A percentile compares a stretch with the other conserved stretches of the same genome.
These are phyloP conservation scores for Galemys pyrenaicus DNA, from an alignment of 2,113 vertebrate genomes.

Conservation along the genomic window DNA sequence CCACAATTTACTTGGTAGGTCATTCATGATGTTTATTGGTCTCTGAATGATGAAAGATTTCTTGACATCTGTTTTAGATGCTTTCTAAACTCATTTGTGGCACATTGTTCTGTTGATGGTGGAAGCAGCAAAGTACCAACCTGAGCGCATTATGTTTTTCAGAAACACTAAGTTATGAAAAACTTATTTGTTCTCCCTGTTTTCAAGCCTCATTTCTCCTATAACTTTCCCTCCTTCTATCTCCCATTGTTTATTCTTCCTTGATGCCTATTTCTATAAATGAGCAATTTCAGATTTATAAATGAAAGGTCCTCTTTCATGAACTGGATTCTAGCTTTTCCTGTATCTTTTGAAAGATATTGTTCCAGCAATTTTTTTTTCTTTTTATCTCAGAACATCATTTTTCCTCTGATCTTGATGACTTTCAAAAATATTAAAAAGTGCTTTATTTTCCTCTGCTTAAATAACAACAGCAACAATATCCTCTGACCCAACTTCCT, in stretches of 20 bases:
- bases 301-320: neutral
- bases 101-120: neutral
- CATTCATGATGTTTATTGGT: conserved; percentile 60
- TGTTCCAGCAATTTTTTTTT: neutral
- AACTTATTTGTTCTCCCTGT: neutral
- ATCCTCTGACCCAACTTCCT: neutral
- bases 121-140: conserved; percentile 24
- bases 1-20: neutral
- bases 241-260: neutral
- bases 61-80: conserved; percentile 64
- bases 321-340: neutral
- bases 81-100: conserved; percentile 65
- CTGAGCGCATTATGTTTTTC: conserved; percentile 20
- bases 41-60: conserved; percentile 55
- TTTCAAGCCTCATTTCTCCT: neutral
- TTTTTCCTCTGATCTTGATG: neutral
- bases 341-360: neutral
- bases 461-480: neutral
- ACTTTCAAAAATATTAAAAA: neutral
- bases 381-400: neutral
- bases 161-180: conserved; percentile 28
- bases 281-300: neutral
- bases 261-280: neutral
- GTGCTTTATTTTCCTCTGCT: neutral
- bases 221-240: neutral